Conservation (phyloP, 2,113 vertebrate genomes). For the Stictonetta naevosa region DNA sequence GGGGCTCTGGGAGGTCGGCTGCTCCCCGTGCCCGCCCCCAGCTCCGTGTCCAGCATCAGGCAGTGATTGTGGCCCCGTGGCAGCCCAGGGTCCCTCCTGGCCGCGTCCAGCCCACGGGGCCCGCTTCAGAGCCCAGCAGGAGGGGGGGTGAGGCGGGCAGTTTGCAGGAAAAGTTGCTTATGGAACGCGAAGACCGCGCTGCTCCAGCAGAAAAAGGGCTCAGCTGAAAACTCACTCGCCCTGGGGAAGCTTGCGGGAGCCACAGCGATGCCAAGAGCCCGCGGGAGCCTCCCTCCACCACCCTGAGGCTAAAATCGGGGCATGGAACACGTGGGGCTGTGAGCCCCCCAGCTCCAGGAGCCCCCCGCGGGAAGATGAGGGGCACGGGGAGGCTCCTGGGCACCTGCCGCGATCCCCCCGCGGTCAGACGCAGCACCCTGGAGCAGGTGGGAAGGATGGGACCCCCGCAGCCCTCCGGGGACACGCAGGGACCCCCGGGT, state of each 20-base stretch:
- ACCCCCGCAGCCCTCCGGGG: neutral
- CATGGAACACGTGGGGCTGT: accelerated
- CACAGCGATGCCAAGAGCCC: neutral
- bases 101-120: neutral
- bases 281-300: neutral
- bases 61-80: accelerated
- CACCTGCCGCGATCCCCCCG: neutral
- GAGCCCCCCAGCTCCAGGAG: neutral
- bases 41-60: accelerated
- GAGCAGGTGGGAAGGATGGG: neutral
- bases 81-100: neutral
- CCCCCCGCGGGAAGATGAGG: neutral
- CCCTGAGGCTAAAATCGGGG: accelerated
- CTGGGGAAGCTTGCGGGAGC: neutral
- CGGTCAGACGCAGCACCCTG: accelerated
- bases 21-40: accelerated
- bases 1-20: too few relatives aligned
- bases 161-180: slow-evolving; percentile 10
- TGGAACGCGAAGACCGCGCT: neutral
- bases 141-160: neutral
- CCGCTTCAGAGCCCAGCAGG: neutral
- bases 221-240: slow-evolving; percentile 43
- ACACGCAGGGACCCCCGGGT: neutral
- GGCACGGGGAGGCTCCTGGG: neutral
- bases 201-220: neutral